Base-by-base conservation (phyloP, 2,888 invertebrate genomes). In the Cerastis leucographa region DNA sequence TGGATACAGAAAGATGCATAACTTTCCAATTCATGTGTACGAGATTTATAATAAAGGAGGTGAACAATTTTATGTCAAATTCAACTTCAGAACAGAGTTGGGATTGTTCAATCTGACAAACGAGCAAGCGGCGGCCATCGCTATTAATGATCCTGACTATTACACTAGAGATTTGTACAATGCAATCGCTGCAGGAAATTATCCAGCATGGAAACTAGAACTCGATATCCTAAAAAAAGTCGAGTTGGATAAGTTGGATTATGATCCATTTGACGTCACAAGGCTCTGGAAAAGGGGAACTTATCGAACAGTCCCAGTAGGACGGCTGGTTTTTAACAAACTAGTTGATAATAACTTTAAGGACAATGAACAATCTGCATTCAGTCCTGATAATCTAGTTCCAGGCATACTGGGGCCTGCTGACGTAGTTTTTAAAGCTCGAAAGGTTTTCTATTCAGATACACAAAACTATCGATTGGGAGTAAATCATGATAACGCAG, bases 11-110 rank as follows among this genome's bases (percentile, higher is more conserved):
- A 98, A 98, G 93, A 99, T 99, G 99, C 98, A 99, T 89, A 98
- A 98, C 59, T 99, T 98, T 89, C 98, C 99, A 2, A 98, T 98
- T 0, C 99, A 99, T 92, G 98, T 99, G 0, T 99, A 98, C 93
- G 99, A 99, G 93, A 92, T 99, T 78, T 97, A 99, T 42, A 99
- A 99, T 93, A 97, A 96, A 68, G 93, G 97, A 5, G 97, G 98
- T 0, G 97, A 98, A 72, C 94, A 97, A 40, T 97, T 97, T 85
- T 99, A 98, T 91, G 98, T 98, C 83, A 99, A 98, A 97, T 99
- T 99, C 95, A 99, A 99, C 93, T 98, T 97, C 90, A 98, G 98
- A 97, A 98, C 98, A 2, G 97, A 99, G 92, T 98, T 99, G 94
- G 98, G 98, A 12, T 98, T 99, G 84, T 98, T 97, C 91, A 98